phyloP scores from a whole-genome alignment of 2,888 invertebrate species.

The Pristionchus japonicus region DNA sequence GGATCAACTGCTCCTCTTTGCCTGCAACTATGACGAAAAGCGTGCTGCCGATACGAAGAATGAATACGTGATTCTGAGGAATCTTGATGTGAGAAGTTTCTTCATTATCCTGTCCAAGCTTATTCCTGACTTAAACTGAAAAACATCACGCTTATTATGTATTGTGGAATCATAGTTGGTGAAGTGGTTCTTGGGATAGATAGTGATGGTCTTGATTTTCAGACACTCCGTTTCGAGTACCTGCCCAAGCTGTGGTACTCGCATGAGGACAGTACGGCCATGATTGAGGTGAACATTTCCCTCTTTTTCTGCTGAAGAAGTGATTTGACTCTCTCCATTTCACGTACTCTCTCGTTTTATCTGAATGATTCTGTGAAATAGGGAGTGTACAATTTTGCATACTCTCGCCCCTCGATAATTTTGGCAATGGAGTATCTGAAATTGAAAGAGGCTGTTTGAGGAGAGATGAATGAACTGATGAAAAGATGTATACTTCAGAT shows the following conservation, averaged over 20 bases:
- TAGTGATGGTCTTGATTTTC: neutral
- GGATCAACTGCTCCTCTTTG: conserved; percentile 53
- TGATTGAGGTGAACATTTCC: conserved; percentile 53
- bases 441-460: too few species aligned
- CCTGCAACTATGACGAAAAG: conserved; percentile 51
- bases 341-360: too few species aligned
- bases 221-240: conserved; percentile 17
- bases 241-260: conserved; percentile 14
- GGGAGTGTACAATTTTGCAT: too few species aligned
- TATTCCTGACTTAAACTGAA: neutral
- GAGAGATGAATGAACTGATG: neutral
- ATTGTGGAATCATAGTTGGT: too few species aligned
- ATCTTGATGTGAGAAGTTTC: conserved; percentile 24
- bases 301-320: neutral
- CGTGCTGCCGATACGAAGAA: neutral
- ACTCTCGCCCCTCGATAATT: too few species aligned
- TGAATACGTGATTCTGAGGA: conserved; percentile 3
- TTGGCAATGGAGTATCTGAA: too few species aligned
- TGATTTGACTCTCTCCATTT: neutral
- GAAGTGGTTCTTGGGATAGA: too few species aligned
- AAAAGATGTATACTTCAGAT: neutral
- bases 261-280: conserved; percentile 59
- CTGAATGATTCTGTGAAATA: too few species aligned
- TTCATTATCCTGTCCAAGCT: neutral
- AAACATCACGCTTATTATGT: neutral